phyloP scores from a whole-genome alignment of 2,888 invertebrate species.

The Andrena marginata region DNA sequence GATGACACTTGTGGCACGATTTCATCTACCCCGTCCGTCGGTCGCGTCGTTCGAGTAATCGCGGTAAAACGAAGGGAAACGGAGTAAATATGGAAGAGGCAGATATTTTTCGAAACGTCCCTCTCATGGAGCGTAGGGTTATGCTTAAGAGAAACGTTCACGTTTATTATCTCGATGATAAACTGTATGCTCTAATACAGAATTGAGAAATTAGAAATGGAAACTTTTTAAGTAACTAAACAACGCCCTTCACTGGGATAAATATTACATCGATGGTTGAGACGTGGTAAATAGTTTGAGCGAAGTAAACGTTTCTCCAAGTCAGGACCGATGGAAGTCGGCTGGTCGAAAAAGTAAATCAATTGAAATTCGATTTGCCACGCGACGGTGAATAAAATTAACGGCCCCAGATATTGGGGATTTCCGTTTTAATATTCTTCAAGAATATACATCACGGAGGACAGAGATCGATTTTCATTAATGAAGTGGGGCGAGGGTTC shows the following conservation, averaged over 20 bases:
- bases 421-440: conserved; percentile 39
- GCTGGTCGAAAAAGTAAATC: background rate
- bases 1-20: conserved; percentile 71
- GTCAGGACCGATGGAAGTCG: background rate
- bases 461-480: conserved; percentile 62
- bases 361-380: conserved; percentile 14
- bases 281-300: conserved; percentile 20
- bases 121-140: background rate
- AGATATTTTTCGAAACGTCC: background rate
- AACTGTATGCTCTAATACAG: background rate
- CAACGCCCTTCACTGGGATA: background rate
- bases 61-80: background rate
- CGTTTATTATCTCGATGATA: background rate
- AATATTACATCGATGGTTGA: background rate
- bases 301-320: conserved; percentile 8
- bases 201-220: background rate
- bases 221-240: background rate
- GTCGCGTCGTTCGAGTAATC: conserved; percentile 46
- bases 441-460: conserved; percentile 41
- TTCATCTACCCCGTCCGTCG: conserved; percentile 43
- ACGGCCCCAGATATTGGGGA: conserved; percentile 12
- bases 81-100: background rate
- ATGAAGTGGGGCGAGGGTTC: conserved; percentile 56
- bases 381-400: conserved; percentile 30
- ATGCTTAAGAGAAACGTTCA: background rate